Conservation (phyloP, 2,888 invertebrate genomes). For the Linnaemya vulpina region DNA sequence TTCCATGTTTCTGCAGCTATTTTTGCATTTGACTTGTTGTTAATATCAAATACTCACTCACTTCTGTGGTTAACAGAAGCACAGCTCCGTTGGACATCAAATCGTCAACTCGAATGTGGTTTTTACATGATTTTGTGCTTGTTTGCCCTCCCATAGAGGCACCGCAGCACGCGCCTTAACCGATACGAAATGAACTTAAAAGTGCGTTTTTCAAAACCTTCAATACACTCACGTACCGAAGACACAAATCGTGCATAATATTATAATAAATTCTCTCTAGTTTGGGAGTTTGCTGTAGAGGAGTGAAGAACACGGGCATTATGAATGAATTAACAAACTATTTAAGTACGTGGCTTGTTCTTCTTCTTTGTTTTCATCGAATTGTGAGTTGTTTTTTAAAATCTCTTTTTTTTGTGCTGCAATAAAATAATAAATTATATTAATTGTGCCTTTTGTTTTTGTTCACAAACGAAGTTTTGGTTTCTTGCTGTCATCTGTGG, state of each 20-base stretch:
- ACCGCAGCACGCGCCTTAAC: slow-evolving; percentile 81
- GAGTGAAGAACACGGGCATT: slow-evolving; percentile 15
- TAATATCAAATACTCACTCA: background rate
- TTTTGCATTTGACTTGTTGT: slow-evolving; percentile 55
- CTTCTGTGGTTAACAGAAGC: slow-evolving; percentile 62
- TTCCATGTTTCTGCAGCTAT: slow-evolving; percentile 2
- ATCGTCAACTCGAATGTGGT: slow-evolving; percentile 70
- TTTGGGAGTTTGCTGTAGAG: slow-evolving; percentile 46
- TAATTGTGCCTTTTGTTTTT: slow-evolving; percentile 63
- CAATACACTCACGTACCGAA: slow-evolving; percentile 41
- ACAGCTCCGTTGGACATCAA: slow-evolving; percentile 74
- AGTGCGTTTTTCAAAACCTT: slow-evolving; percentile 5
- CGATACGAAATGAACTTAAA: slow-evolving; percentile 47
- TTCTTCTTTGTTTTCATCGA: slow-evolving; percentile 47
- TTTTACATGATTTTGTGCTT: slow-evolving; percentile 69
- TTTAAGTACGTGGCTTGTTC: slow-evolving; percentile 50
- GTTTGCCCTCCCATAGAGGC: slow-evolving; percentile 82
- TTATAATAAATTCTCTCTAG: slow-evolving; percentile 53
- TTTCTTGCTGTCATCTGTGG: slow-evolving; percentile 72
- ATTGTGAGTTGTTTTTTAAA: slow-evolving; percentile 26
- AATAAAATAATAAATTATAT: slow-evolving; percentile 47
- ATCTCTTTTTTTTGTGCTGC: background rate
- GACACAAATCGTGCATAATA: slow-evolving; percentile 50
- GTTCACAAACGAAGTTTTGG: slow-evolving; percentile 62
- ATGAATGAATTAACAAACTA: slow-evolving; percentile 59